These are phyloP conservation scores for Tetramorium bicarinatum DNA, from an alignment of 2,888 invertebrate species.

Conservation along the genomic window DNA sequence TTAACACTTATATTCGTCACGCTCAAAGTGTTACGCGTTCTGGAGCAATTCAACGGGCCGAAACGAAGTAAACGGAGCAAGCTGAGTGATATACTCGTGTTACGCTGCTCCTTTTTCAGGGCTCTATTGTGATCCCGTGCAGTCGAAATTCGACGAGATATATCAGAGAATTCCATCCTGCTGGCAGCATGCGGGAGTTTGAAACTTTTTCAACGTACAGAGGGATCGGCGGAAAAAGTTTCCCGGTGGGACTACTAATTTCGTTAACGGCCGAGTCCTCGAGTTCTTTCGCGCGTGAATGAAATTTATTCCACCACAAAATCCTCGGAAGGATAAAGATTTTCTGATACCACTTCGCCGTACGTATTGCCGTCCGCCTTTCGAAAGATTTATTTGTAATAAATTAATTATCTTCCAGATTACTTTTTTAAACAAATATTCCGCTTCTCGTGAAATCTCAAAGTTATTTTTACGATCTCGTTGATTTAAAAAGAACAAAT, in stretches of 20 bases:
- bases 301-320: conserved; percentile 46
- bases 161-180: conserved; percentile 43
- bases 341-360: background rate
- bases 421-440: background rate
- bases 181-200: conserved; percentile 27
- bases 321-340: conserved; percentile 15
- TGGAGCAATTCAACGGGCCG: conserved; percentile 61
- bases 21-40: conserved; percentile 54
- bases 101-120: conserved; percentile 47
- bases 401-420: background rate
- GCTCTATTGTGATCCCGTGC: conserved; percentile 50
- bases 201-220: conserved; percentile 49
- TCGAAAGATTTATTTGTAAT: background rate
- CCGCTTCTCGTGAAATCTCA: too few relatives aligned
- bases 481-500: background rate
- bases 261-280: conserved; percentile 46
- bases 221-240: conserved; percentile 43
- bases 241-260: conserved; percentile 41
- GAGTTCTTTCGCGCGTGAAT: conserved; percentile 42
- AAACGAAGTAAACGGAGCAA: conserved; percentile 62
- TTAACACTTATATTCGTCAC: conserved; percentile 28
- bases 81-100: conserved; percentile 59
- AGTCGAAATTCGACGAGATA: conserved; percentile 53
- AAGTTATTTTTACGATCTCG: background rate
- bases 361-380: too few relatives aligned